These are phyloP conservation scores for Aphelenchoides fujianensis DNA, from an alignment of 1,140 invertebrate genomes.

Conservation along the genomic window DNA sequence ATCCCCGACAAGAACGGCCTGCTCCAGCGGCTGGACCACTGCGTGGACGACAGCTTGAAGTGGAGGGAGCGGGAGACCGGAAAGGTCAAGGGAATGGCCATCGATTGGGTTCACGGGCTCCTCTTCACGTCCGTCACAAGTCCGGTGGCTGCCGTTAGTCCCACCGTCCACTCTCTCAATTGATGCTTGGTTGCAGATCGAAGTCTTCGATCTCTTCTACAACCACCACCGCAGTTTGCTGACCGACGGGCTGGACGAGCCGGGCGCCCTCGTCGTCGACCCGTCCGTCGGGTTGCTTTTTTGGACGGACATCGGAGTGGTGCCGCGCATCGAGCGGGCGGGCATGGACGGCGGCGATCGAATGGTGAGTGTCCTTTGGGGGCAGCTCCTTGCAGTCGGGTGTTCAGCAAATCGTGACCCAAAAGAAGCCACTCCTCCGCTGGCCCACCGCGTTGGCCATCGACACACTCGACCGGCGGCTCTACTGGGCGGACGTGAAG, in stretches of 20 bases:
- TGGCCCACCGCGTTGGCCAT: constrained; percentile 71
- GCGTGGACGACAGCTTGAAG: constrained; percentile 67
- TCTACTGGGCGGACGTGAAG: constrained; percentile 9
- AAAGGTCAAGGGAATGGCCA: constrained; percentile 83
- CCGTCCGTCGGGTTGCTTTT: constrained; percentile 67
- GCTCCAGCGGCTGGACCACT: constrained; percentile 15
- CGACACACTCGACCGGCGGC: constrained; percentile 12
- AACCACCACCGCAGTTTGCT: constrained; percentile 70
- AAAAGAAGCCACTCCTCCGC: constrained; percentile 73
- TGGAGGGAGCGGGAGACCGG: constrained; percentile 78
- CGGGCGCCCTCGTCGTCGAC: constrained; percentile 84
- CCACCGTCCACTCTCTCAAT: background rate
- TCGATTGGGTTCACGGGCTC: constrained; percentile 92
- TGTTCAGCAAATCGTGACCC: constrained; percentile 67
- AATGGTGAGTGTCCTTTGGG: constrained; percentile 61
- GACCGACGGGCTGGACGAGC: constrained; percentile 79
- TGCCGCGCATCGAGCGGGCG: constrained; percentile 62
- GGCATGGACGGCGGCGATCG: constrained; percentile 63
- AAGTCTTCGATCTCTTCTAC: constrained; percentile 38
- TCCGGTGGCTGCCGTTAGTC: constrained; percentile 73
- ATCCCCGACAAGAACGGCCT: constrained; percentile 23
- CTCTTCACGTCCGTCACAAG: constrained; percentile 92
- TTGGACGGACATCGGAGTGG: constrained; percentile 64
- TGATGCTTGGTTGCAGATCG: constrained; percentile 25
- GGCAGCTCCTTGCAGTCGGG: constrained; percentile 64